These are phyloP conservation scores for Heliopora coerulea DNA, from an alignment of 92 coral and sea anemone species.

Conservation along the genomic window DNA sequence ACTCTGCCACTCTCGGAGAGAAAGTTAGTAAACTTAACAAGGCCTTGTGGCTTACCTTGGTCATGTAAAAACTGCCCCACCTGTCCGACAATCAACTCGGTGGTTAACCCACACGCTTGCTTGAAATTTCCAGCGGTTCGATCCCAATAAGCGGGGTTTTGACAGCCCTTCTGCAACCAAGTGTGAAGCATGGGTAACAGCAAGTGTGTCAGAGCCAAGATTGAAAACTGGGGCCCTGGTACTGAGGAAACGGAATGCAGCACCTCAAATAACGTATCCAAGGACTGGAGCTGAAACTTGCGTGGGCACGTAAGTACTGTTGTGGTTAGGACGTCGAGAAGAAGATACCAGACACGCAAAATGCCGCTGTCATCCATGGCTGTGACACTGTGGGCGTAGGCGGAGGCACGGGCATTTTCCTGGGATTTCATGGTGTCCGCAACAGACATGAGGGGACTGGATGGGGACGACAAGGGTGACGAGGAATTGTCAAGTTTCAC, in stretches of 20 bases:
- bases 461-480: conserved; percentile 36
- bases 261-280: conserved; percentile 91
- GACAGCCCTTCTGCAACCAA: conserved; percentile 93
- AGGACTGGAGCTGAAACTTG: conserved; percentile 93
- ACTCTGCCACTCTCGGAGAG: too few species aligned
- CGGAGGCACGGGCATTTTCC: conserved; percentile 45
- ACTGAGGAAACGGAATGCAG: conserved; percentile 81
- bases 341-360: conserved; percentile 94
- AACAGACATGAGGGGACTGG: conserved; percentile 35
- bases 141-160: conserved; percentile 90
- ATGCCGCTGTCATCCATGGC: conserved; percentile 98
- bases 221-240: conserved; percentile 97
- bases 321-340: conserved; percentile 93
- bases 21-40: too few species aligned
- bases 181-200: conserved; percentile 91
- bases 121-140: conserved; percentile 97
- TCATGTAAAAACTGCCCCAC: conserved; percentile 86
- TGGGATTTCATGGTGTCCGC: conserved; percentile 45
- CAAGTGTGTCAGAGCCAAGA: conserved; percentile 80
- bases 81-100: conserved; percentile 91
- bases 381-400: conserved; percentile 74
- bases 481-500: conserved; percentile 56
- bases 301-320: conserved; percentile 97
- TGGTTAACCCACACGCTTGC: conserved; percentile 99
- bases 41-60: conserved; percentile 81